Percentiles rank a stretch among this genome's conserved stretches.
Conservation (phyloP, 2,797 vertebrate genomes). For the Tinamus major region DNA sequence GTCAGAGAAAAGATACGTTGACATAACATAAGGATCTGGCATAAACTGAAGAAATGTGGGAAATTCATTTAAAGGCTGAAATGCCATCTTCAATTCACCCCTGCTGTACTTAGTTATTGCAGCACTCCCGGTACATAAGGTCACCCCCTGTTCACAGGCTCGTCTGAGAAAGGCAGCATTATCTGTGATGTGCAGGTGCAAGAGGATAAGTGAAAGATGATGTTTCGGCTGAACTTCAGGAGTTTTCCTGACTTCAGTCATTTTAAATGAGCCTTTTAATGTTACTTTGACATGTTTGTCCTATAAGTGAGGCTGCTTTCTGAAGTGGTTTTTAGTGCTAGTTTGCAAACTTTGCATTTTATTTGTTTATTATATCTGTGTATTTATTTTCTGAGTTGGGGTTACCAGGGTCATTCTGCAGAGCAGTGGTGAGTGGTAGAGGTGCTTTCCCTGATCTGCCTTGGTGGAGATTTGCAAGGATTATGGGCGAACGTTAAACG, state of each 20-base stretch:
- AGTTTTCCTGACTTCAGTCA: background rate
- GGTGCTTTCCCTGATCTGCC: background rate
- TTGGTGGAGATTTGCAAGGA: background rate
- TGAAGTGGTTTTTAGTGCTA: background rate
- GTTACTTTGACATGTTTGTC: background rate
- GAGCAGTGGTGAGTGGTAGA: background rate
- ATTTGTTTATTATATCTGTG: background rate
- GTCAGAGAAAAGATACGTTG: slow-evolving; percentile 23
- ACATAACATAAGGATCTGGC: slow-evolving; percentile 32
- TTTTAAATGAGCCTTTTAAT: background rate
- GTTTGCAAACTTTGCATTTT: background rate
- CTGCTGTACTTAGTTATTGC: slow-evolving; percentile 60
- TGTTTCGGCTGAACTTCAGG: background rate
- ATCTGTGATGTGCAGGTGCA: slow-evolving; percentile 19
- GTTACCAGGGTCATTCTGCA: background rate
- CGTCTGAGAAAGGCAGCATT: background rate
- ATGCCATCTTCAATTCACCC: slow-evolving; percentile 65
- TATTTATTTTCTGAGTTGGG: background rate
- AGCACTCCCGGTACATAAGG: slow-evolving; percentile 52
- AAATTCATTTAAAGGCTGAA: slow-evolving; percentile 67
- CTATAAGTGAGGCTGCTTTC: background rate
- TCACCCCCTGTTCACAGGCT: slow-evolving; percentile 48
- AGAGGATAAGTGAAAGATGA: slow-evolving; percentile 10
- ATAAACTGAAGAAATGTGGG: slow-evolving; percentile 35
- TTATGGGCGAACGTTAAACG: background rate